Base-by-base conservation (phyloP, 2,888 invertebrate species). In the Ornithoptera alexandrae region DNA sequence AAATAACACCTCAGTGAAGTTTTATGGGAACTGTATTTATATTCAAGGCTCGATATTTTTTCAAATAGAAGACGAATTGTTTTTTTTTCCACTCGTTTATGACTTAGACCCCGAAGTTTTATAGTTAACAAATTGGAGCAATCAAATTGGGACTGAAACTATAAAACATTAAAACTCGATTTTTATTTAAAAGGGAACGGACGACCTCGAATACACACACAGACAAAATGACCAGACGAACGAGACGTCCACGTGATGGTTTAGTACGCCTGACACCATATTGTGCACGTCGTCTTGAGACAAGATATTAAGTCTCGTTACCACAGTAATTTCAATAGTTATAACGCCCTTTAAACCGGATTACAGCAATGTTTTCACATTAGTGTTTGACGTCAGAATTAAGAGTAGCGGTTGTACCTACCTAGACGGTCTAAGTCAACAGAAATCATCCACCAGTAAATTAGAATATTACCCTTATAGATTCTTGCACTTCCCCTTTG, bases 91-190 rank as follows among this genome's bases (percentile, higher is more conserved):
- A 15, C 69, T 74, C 73, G 76, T 88, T 89, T 86, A 88, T 83
- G 84, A 81, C 73, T 71, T 63, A n/a, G 72, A 72, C 74, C 15
- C 73, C 74, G 74, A 76, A 78, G 77, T 86, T 81, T 87, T 87
- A 87, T 88, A 79, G 84, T 81, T 79, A 81, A 87, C 86, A 86
- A 89, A 89, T 90, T 89, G 86, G 85, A 83, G 82, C 86, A 86
- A 87, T 87, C 78, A 77, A 75, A 76, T 79, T 74, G 81, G 78
- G 84, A 84, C 85, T 83, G 79, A 78, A 46, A 77, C 78, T 76
- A 79, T 86, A 87, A 85, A 87, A 78, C 78, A 80, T 79, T 65
- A 42, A 66, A 70, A 67, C 64, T 69, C 22, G 17, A 53, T 67
- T 67, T 70, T 66, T 57, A 50, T 66, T 57, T 53, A 46, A 36